A percentile compares a stretch with the other conserved stretches of the same genome.
phyloP scores from a whole-genome alignment of 2,797 vertebrate species.

The Pogoniulus pusillus region DNA sequence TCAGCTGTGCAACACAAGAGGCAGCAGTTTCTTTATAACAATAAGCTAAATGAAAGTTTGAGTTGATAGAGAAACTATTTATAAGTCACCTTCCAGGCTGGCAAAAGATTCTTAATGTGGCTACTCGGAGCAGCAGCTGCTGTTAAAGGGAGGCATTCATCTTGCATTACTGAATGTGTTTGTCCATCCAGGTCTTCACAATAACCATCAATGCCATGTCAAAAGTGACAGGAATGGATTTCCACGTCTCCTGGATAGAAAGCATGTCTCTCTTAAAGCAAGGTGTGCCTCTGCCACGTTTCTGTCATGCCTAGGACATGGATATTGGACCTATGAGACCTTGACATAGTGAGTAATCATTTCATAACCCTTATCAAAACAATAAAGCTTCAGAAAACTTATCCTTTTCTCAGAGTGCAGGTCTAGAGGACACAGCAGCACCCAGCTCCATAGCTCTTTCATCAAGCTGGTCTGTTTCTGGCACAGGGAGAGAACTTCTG shows the following conservation, averaged over 20 bases:
- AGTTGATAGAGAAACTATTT: too few relatives aligned
- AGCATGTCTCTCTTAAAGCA: background rate
- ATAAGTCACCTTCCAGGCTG: background rate
- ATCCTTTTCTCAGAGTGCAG: background rate
- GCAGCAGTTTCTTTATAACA: background rate
- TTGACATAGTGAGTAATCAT: background rate
- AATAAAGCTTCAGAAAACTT: background rate
- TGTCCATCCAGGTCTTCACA: background rate
- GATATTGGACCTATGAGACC: background rate
- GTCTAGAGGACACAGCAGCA: background rate
- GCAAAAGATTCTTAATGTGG: background rate
- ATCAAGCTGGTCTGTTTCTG: background rate
- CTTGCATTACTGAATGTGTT: slow-evolving; percentile 7
- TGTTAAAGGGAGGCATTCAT: background rate
- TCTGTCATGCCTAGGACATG: background rate
- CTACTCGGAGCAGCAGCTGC: background rate
- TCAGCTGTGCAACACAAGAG: background rate
- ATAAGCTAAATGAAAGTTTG: slow-evolving; percentile 7
- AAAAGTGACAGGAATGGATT: slow-evolving; percentile 4
- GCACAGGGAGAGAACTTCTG: background rate
- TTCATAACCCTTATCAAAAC: background rate
- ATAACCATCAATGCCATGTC: background rate
- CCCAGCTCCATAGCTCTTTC: background rate
- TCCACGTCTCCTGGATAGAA: background rate
- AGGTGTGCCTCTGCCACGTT: background rate